Evolutionary conservation across 2,113 vertebrate genomes (phyloP), one percentile per base, ranked within the genome.

Genomic region (Electrona antarctica): DNA sequence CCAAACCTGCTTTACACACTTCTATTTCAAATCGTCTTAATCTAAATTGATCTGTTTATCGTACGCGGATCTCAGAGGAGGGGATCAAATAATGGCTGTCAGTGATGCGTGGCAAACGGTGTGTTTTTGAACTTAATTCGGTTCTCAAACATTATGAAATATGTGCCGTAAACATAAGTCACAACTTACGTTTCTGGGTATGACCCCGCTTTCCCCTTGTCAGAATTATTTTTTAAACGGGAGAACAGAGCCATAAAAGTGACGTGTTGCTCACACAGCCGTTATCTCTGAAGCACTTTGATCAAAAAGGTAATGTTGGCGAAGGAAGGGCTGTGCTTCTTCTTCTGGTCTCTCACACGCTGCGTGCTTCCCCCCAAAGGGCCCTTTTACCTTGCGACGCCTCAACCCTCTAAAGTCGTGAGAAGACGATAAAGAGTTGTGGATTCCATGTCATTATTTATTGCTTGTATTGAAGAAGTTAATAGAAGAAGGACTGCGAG

Each of bases 31-130:
- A 85, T 88, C 86, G 79, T 83, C 83, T 87, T 88, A 85, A 89
- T 89, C 86, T 88, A 89, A 91, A 91, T 87, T 87, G 89, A 90
- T 84, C 87, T 67, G 77, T 84, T 21, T 90, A 88, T 86, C 88
- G 75, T 73, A 85, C 71, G 71, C 64, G 76, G 76, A 88, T 86
- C 88, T 91, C 78, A 50, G 75, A 84, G 83, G 86, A 87, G 71
- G 68, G 69, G 86, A 86, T 91, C 85, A 86, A 85, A 87, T 82
- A 72, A 56, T 71, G 84, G 47, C 76, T 89, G 78, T 81, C 81
- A 80, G 67, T 74, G 69, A 71, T 65, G 82, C 80, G 73, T 47
- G 78, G 64, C 71, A 64, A 88, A 80, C 75, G 85, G 73, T 84
- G 74, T 90, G 1, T 41, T 89, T 87, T 85, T 84, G 71, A 87